Conservation (phyloP, 2,797 vertebrate genomes). For the Cyclopterus lumpus region DNA sequence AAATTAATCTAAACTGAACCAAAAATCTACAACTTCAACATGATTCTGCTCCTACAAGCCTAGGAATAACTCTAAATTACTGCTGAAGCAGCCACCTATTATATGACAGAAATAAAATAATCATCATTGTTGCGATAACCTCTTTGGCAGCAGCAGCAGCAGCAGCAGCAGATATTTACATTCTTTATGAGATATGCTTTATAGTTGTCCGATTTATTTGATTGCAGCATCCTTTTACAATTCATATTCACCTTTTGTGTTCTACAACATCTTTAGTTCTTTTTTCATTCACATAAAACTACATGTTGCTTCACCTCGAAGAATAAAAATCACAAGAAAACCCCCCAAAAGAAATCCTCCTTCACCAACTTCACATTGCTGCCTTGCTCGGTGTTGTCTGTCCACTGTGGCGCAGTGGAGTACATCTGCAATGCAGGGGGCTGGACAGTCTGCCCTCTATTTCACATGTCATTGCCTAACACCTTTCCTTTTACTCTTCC, state of each 20-base stretch:
- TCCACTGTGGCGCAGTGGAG: constrained; percentile 73
- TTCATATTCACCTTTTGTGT: constrained; percentile 26
- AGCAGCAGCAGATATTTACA: constrained; percentile 42
- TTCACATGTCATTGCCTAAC: constrained; percentile 82
- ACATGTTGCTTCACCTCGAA: constrained; percentile 14
- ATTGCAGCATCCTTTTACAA: constrained; percentile 26
- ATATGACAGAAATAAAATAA: constrained; percentile 54
- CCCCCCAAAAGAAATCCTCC: constrained; percentile 26
- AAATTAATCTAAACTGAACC: constrained; percentile 68
- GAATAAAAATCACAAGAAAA: constrained; percentile 10
- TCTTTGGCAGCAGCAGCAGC: constrained; percentile 30
- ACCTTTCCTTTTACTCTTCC: constrained; percentile 76
- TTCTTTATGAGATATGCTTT: constrained; percentile 36
- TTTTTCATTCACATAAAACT: constrained; percentile 3
- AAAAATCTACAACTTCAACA: constrained; percentile 66
- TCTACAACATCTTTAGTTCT: constrained; percentile 22
- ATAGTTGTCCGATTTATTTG: constrained; percentile 20
- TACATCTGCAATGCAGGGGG: constrained; percentile 80
- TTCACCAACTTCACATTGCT: constrained; percentile 54
- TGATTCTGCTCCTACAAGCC: constrained; percentile 51
- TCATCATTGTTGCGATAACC: constrained; percentile 45
- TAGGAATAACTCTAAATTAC: constrained; percentile 48
- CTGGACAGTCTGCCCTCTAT: constrained; percentile 79
- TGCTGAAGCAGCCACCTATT: constrained; percentile 48
- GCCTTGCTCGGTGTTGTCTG: constrained; percentile 60